Conservation (phyloP, 2,888 invertebrate species). For the Apomyelois bistriatella region DNA sequence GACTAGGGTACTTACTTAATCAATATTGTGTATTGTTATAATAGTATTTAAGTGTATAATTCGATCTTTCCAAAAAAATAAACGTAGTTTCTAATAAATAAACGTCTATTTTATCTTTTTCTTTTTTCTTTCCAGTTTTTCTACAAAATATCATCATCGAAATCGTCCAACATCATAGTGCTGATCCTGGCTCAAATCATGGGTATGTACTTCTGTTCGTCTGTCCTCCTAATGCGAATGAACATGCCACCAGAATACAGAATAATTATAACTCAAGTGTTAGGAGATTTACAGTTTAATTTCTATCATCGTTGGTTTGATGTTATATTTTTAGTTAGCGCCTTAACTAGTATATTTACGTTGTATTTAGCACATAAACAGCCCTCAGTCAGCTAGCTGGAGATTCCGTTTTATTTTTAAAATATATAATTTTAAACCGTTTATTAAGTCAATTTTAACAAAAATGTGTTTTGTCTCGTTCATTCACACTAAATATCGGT, state of each 20-base stretch:
- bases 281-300: conserved; percentile 98
- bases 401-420: neutral
- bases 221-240: conserved; percentile 98
- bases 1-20: too few relatives aligned
- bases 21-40: too few relatives aligned
- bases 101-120: too few relatives aligned
- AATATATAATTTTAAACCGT: conserved; percentile 10
- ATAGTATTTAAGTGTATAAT: too few relatives aligned
- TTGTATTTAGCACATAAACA: conserved; percentile 97
- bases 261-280: conserved; percentile 90
- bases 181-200: conserved; percentile 98
- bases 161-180: conserved; percentile 99
- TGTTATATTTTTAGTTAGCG: conserved; percentile 98
- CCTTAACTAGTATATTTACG: conserved; percentile 96
- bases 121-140: conserved; percentile 92
- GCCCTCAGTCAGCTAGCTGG: conserved; percentile 74
- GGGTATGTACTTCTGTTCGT: conserved; percentile 99
- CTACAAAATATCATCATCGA: conserved; percentile 99
- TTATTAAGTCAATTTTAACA: too few relatives aligned
- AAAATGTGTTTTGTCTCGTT: too few relatives aligned
- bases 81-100: too few relatives aligned
- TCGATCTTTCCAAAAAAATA: too few relatives aligned
- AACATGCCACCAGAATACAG: conserved; percentile 99
- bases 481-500: too few relatives aligned
- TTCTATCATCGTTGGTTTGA: conserved; percentile 99